Evolutionary conservation across 2,888 invertebrate species (phyloP), one percentile per base, ranked within the genome.

Genomic region (Dicyrtoma fusca): DNA sequence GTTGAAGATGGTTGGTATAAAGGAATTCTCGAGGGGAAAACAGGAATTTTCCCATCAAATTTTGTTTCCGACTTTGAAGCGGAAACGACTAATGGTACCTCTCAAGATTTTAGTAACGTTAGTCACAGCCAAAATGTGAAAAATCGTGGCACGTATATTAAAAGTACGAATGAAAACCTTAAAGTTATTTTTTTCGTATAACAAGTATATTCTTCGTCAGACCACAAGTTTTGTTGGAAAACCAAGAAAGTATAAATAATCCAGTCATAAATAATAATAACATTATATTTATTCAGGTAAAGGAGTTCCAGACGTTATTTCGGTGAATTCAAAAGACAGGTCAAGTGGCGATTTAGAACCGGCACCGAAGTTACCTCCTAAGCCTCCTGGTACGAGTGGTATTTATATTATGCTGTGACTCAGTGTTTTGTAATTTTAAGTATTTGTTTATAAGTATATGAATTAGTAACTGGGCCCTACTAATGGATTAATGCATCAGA

Each of bases 1-100:
- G 91, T 91, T 66, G 96, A 97, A 84, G 95, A 95, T 83, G 95
- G 95, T 44, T 92, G 92, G 92, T 96, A 94, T 95, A 90, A 91
- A 86, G 96, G 95, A 75, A 87, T 89, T 72, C 86, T 92, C 61
- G 89, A 90, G 83, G 92, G 91, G 3, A 75, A 85, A 34, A 82
- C 82, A 91, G 97, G 97, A 26, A 94, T 97, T 75, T 97, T 97
- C 84, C 97, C 97, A 4, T 97, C 96, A 8, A 97, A 97, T 87
- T 97, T 97, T 85, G 97, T 97, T 47, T 88, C 90, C 81, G 83
- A 84, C 73, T 61, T 45, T 45, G 63, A 63, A 25, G 47, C 25
- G 1, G 3, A 42, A 53, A 59, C 59, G 11, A 61, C 49, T 14
- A 69, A 69, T 44, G 62, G 61, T 21, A 42, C 42, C 23, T 23